phyloP scores from a whole-genome alignment of 1,140 invertebrate genomes.

The Berghia stephanieae region DNA sequence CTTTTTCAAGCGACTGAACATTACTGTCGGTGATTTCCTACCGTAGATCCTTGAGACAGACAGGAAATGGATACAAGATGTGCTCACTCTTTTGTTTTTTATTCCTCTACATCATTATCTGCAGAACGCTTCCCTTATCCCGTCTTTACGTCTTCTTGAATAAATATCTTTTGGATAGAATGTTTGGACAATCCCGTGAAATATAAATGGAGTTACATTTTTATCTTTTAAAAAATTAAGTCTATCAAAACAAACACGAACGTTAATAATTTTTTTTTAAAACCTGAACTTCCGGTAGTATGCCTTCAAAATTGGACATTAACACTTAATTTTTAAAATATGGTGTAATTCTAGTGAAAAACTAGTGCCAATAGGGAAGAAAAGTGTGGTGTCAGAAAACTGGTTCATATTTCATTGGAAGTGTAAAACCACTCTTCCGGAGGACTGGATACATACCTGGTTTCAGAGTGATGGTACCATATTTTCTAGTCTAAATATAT shows the following conservation, averaged over 20 bases:
- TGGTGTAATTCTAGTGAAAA: too few relatives aligned
- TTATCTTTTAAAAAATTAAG: background rate
- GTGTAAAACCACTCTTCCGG: too few relatives aligned
- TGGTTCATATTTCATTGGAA: too few relatives aligned
- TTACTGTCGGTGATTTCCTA: slow-evolving; percentile 47
- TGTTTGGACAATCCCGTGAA: background rate
- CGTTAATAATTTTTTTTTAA: background rate
- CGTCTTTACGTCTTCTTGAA: background rate
- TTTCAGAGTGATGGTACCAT: too few relatives aligned
- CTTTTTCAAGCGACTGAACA: too few relatives aligned
- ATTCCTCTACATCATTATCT: background rate
- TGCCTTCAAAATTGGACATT: too few relatives aligned
- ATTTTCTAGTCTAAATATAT: too few relatives aligned
- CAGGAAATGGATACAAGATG: background rate
- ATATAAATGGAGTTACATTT: background rate
- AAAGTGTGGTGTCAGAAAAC: too few relatives aligned
- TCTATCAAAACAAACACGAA: background rate
- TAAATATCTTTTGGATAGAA: background rate
- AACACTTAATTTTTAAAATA: too few relatives aligned
- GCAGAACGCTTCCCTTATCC: background rate
- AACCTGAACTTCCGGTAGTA: background rate
- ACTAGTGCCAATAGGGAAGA: too few relatives aligned
- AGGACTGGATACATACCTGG: too few relatives aligned
- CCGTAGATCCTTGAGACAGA: background rate
- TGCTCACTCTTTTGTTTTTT: background rate